Percentiles rank a stretch among this genome's conserved stretches.
phyloP scores from a whole-genome alignment of 1,140 invertebrate genomes.

The Bombus vancouverensis region DNA sequence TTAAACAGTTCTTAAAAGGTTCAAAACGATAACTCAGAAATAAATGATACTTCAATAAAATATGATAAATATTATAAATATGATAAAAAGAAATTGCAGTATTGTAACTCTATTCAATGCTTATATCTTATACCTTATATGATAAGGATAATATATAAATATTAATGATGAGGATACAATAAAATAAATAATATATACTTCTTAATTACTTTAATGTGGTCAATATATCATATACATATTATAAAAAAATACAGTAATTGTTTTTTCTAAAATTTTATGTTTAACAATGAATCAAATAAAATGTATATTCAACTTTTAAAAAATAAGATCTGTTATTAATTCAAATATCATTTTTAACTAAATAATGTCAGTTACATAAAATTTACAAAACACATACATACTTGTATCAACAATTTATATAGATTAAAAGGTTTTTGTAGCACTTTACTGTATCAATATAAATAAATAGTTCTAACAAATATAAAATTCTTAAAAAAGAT shows the following conservation, averaged over 20 bases:
- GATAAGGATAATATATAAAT: background rate
- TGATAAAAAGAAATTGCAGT: background rate
- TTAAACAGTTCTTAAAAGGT: background rate
- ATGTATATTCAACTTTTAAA: slow-evolving; percentile 7
- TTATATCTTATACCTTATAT: background rate
- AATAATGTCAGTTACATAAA: slow-evolving; percentile 12
- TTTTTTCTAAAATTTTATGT: background rate
- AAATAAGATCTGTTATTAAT: background rate
- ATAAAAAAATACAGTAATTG: background rate
- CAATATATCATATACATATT: background rate
- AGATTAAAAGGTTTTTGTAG: background rate
- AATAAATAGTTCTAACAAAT: slow-evolving; percentile 17
- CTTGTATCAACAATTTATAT: background rate
- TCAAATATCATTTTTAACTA: background rate
- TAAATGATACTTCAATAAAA: background rate
- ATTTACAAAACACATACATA: slow-evolving; percentile 3
- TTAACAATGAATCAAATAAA: background rate
- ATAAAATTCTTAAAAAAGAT: slow-evolving; percentile 5
- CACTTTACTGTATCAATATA: slow-evolving; percentile 26
- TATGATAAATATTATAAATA: background rate
- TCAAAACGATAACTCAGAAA: background rate
- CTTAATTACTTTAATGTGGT: background rate
- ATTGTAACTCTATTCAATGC: background rate
- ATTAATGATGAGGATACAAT: background rate
- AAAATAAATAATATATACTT: background rate